Conservation (phyloP, 2,797 vertebrate genomes). For the Florisuga fusca region DNA sequence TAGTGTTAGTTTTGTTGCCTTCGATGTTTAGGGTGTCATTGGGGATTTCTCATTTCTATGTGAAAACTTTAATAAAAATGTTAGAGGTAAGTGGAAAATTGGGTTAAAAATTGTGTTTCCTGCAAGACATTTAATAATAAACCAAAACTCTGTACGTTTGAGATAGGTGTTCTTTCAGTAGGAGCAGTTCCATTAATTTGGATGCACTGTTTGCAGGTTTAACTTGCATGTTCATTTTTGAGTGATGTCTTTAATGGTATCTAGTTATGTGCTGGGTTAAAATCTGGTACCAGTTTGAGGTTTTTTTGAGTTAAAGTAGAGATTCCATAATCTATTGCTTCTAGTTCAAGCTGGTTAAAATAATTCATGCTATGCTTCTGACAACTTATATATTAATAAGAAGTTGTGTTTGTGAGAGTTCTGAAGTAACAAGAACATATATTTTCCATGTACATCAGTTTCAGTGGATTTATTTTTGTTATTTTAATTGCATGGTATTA, state of each 20-base stretch:
- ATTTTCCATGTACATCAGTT: background rate
- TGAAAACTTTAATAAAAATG: constrained; percentile 24
- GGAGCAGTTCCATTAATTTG: background rate
- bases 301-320: background rate
- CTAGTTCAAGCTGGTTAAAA: background rate
- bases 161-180: background rate
- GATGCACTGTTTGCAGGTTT: background rate
- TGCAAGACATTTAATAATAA: background rate
- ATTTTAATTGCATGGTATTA: background rate
- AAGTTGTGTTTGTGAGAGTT: background rate
- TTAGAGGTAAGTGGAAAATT: constrained; percentile 56
- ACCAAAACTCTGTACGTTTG: background rate
- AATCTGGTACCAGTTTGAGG: background rate
- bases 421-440: background rate
- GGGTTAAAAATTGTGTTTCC: background rate
- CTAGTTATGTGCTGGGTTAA: background rate
- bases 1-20: constrained; percentile 38
- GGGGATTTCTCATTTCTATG: constrained; percentile 52
- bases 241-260: background rate
- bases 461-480: background rate
- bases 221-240: background rate
- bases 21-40: constrained; percentile 26
- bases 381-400: background rate
- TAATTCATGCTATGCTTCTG: background rate
- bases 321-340: background rate